A percentile compares a stretch with the other conserved stretches of the same genome.
phyloP scores from a whole-genome alignment of 1,140 invertebrate species.

The Hormaphis cornu region DNA sequence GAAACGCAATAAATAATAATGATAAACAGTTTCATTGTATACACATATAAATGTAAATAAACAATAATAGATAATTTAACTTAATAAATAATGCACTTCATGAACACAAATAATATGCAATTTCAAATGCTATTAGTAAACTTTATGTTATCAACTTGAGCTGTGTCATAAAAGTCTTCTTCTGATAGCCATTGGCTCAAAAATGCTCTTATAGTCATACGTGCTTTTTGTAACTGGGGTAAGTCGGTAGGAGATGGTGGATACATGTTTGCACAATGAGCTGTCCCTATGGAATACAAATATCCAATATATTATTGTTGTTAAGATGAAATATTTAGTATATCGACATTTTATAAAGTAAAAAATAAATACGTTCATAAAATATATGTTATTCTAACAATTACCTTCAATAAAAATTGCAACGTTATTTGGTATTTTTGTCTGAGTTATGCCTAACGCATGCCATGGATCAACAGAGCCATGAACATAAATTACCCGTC shows the following conservation, averaged over 20 bases:
- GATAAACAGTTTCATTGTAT: too few relatives aligned
- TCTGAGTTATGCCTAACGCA: slow-evolving; percentile 60
- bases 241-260: slow-evolving; percentile 53
- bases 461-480: slow-evolving; percentile 91
- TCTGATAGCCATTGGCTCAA: slow-evolving; percentile 37
- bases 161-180: not conserved
- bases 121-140: not conserved
- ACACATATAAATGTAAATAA: too few relatives aligned
- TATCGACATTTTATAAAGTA: too few relatives aligned
- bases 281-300: slow-evolving; percentile 52
- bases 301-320: too few relatives aligned
- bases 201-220: slow-evolving; percentile 46
- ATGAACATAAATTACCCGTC: slow-evolving; percentile 75
- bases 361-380: too few relatives aligned
- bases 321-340: too few relatives aligned
- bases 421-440: slow-evolving; percentile 41
- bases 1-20: too few relatives aligned
- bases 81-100: too few relatives aligned
- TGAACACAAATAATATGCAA: too few relatives aligned
- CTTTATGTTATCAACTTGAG: not conserved
- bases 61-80: too few relatives aligned
- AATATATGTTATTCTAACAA: too few relatives aligned
- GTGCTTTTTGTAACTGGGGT: slow-evolving; percentile 53
- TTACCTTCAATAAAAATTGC: slow-evolving; percentile 57
- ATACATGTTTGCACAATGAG: slow-evolving; percentile 72